These are phyloP conservation scores for Frankliniella intonsa DNA, from an alignment of 2,888 invertebrate species.

Conservation along the genomic window DNA sequence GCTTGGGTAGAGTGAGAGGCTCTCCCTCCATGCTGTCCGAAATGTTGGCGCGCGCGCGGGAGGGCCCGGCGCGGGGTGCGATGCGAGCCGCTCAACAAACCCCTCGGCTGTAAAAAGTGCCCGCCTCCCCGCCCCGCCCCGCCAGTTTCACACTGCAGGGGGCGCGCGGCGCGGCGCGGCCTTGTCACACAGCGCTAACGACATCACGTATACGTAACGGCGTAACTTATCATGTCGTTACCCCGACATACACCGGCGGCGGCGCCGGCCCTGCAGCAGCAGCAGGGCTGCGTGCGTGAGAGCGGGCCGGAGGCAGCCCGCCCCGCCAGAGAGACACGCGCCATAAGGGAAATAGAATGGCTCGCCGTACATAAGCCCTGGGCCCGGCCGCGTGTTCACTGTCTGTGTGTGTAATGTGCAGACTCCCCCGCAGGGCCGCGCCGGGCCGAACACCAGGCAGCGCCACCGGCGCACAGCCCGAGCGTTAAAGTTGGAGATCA, in stretches of 20 bases:
- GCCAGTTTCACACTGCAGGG: neutral
- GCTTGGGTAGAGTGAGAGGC: no score
- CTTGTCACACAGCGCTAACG: constrained; percentile 8
- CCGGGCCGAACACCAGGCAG: neutral
- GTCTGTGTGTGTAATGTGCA: neutral
- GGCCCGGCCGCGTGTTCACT: neutral
- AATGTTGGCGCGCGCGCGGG: no score
- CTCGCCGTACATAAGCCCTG: neutral
- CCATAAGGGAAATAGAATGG: constrained; percentile 10
- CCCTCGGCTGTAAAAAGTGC: neutral
- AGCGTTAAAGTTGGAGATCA: no score
- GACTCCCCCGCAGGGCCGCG: neutral
- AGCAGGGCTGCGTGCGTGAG: no score
- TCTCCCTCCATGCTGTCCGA: no score
- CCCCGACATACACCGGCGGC: neutral
- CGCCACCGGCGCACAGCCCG: no score
- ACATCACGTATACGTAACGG: constrained; percentile 20
- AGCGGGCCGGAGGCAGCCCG: neutral
- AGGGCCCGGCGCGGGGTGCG: no score
- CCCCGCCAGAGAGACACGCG: neutral
- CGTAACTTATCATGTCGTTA: constrained; percentile 23
- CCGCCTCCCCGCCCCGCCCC: neutral
- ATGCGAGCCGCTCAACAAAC: no score
- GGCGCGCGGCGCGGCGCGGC: neutral
- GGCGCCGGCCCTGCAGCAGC: neutral